These are phyloP conservation scores for Tragelaphus buxtoni DNA, from an alignment of 2,113 vertebrate species.

Conservation along the genomic window DNA sequence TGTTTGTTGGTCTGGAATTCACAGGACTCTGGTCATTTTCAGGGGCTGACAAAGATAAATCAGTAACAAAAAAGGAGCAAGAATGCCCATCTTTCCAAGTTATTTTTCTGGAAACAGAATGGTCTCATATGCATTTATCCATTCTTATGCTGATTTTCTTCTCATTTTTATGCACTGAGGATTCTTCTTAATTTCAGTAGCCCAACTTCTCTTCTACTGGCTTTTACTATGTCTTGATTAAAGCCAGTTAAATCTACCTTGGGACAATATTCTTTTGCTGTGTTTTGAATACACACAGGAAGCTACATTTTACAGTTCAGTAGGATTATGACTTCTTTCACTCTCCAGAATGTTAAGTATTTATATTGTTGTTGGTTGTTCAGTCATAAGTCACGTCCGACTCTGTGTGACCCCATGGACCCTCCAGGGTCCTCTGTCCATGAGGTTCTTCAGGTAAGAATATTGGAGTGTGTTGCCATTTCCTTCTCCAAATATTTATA, in stretches of 20 bases:
- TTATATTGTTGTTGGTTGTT: not conserved
- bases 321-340: not conserved
- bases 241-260: not conserved
- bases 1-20: not conserved
- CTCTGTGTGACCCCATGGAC: not conserved
- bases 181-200: not conserved
- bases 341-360: not conserved
- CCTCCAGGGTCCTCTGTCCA: not conserved
- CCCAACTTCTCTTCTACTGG: not conserved
- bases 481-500: not conserved
- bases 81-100: not conserved
- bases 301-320: not conserved
- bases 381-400: not conserved
- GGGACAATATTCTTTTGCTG: not conserved
- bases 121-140: not conserved
- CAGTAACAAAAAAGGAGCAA: not conserved
- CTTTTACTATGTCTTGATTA: not conserved
- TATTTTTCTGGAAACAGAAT: not conserved
- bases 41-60: not conserved
- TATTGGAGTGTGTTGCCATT: not conserved
- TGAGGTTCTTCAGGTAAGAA: not conserved
- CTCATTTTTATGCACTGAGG: not conserved
- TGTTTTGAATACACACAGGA: not conserved
- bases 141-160: not conserved
- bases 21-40: not conserved